phyloP scores from a whole-genome alignment of 2,113 vertebrate species.

The Centrocercus urophasianus region DNA sequence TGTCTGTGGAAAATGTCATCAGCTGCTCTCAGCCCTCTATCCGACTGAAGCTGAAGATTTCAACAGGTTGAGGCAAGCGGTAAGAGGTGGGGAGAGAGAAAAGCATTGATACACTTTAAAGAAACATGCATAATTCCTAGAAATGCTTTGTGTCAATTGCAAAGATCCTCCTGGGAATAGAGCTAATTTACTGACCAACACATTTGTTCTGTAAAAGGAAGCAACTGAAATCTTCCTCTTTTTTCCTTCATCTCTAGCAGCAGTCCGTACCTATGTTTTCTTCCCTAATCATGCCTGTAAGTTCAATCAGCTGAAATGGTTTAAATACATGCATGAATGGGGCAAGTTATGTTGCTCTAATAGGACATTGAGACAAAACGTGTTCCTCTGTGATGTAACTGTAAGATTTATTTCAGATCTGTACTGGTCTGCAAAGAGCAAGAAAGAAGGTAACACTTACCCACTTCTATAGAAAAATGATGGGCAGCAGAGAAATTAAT shows the following conservation, averaged over 20 bases:
- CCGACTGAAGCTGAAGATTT: slow-evolving; percentile 46
- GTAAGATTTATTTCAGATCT: not conserved
- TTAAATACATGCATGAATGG: not conserved
- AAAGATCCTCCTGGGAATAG: slow-evolving; percentile 52
- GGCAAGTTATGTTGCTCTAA: not conserved
- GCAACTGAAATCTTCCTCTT: not conserved
- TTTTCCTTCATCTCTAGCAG: not conserved
- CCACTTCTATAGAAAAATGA: not conserved
- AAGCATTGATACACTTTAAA: slow-evolving; percentile 26
- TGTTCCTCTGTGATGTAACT: not conserved
- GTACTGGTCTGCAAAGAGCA: not conserved
- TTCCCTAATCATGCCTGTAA: not conserved
- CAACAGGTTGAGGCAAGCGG: not conserved
- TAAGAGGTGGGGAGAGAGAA: not conserved
- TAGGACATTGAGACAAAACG: not conserved
- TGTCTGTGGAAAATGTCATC: slow-evolving; percentile 31
- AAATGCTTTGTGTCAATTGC: slow-evolving; percentile 62
- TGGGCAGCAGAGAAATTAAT: not conserved
- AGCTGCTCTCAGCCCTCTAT: slow-evolving; percentile 52
- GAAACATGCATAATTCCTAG: slow-evolving; percentile 60
- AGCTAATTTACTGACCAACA: slow-evolving; percentile 42
- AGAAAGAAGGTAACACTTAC: not conserved
- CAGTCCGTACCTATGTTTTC: not conserved
- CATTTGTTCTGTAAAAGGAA: slow-evolving; percentile 31
- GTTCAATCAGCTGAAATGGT: slow-evolving; percentile 8